Conservation (phyloP, 2,113 vertebrate species). For the Galbula dea region DNA sequence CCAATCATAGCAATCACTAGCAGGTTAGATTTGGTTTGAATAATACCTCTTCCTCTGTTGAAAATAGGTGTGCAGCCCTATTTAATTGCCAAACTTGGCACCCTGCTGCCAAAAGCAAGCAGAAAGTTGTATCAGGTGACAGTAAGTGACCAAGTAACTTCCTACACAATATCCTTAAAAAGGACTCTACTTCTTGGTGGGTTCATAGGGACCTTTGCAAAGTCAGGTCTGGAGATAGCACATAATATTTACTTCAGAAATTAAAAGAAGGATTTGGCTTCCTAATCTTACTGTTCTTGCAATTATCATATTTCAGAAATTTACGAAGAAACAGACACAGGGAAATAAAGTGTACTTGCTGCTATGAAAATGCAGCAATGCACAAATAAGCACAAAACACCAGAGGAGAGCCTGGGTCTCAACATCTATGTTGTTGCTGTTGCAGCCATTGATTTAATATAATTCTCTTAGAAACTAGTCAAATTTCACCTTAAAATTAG, state of each 20-base stretch:
- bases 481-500: not conserved
- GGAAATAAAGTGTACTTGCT: not conserved
- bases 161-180: not conserved
- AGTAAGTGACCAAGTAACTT: not conserved
- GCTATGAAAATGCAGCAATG: not conserved
- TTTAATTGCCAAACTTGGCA: not conserved
- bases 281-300: not conserved
- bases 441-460: not conserved
- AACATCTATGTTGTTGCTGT: not conserved
- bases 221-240: not conserved
- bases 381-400: not conserved
- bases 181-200: not conserved
- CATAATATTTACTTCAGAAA: not conserved
- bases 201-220: not conserved
- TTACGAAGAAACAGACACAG: not conserved
- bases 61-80: not conserved
- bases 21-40: not conserved
- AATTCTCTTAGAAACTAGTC: not conserved
- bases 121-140: not conserved
- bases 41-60: not conserved
- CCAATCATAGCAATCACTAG: not conserved
- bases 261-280: not conserved
- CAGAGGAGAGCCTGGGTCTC: not conserved
- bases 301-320: not conserved
- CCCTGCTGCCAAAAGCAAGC: not conserved